phyloP scores from a whole-genome alignment of 1,140 invertebrate genomes.

The Drosophila littoralis region DNA sequence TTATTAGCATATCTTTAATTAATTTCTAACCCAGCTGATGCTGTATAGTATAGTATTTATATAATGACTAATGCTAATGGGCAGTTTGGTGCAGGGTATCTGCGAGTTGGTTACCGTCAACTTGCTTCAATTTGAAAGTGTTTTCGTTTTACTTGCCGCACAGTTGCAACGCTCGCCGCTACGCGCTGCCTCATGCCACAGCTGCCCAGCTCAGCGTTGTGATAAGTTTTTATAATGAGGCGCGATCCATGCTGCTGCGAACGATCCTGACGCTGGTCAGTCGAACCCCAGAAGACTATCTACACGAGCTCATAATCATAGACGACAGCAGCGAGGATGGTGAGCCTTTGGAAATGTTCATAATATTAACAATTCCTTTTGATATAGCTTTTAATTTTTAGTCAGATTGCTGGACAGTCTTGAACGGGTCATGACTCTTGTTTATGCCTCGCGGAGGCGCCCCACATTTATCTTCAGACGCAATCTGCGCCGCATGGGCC shows the following conservation, averaged over 20 bases:
- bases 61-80: too few species aligned
- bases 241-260: conserved; percentile 91
- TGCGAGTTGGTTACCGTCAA: not conserved
- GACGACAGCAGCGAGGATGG: conserved; percentile 94
- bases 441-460: conserved; percentile 84
- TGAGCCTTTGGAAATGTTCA: conserved; percentile 41
- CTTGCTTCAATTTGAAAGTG: not conserved
- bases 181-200: conserved; percentile 17
- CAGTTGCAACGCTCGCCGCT: conserved; percentile 42
- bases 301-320: conserved; percentile 96
- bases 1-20: too few species aligned
- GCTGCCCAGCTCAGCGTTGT: conserved; percentile 88
- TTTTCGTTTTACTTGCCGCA: not conserved
- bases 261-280: conserved; percentile 91
- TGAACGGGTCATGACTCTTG: conserved; percentile 85
- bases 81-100: not conserved
- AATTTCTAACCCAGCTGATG: too few species aligned
- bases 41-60: too few species aligned
- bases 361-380: not conserved
- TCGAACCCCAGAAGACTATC: conserved; percentile 89
- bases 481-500: conserved; percentile 90
- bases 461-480: conserved; percentile 75
- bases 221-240: conserved; percentile 94
- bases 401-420: conserved; percentile 43
- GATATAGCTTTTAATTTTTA: conserved; percentile 14